phyloP scores from a whole-genome alignment of 2,888 invertebrate species.

The Drosophila koepferae region DNA sequence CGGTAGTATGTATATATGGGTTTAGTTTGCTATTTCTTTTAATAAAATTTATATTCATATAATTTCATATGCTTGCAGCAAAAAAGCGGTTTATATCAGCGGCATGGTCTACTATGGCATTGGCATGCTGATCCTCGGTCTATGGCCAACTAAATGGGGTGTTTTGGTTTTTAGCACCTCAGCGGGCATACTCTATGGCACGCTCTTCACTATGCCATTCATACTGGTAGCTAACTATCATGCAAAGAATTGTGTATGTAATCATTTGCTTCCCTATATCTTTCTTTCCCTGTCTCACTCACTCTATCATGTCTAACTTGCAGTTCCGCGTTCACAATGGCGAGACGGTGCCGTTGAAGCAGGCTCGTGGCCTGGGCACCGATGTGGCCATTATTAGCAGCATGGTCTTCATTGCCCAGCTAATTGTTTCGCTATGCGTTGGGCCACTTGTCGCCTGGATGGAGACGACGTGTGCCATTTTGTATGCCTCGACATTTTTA shows the following conservation, averaged over 20 bases:
- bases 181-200: slow-evolving; percentile 85
- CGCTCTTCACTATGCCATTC: slow-evolving; percentile 85
- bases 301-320: neutral
- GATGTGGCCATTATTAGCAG: slow-evolving; percentile 85
- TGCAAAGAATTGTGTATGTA: slow-evolving; percentile 84
- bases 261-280: neutral
- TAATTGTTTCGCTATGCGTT: slow-evolving; percentile 83
- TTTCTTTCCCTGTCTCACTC: neutral
- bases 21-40: no score
- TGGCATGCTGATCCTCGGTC: slow-evolving; percentile 85
- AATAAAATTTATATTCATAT: no score
- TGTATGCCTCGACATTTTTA: slow-evolving; percentile 84
- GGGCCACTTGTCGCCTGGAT: slow-evolving; percentile 83
- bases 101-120: slow-evolving; percentile 83
- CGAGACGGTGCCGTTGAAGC: slow-evolving; percentile 83
- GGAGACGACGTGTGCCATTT: slow-evolving; percentile 83
- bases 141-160: slow-evolving; percentile 84
- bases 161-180: slow-evolving; percentile 84
- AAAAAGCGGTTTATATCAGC: slow-evolving; percentile 83
- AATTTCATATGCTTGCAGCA: slow-evolving; percentile 52
- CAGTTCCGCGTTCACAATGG: slow-evolving; percentile 83
- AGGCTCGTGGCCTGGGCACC: slow-evolving; percentile 85
- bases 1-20: no score
- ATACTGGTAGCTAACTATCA: slow-evolving; percentile 85
- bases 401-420: slow-evolving; percentile 85